Evolutionary conservation across 1,140 invertebrate genomes (phyloP), one percentile per base, ranked within the genome.

Genomic region (Papilio glaucus): DNA sequence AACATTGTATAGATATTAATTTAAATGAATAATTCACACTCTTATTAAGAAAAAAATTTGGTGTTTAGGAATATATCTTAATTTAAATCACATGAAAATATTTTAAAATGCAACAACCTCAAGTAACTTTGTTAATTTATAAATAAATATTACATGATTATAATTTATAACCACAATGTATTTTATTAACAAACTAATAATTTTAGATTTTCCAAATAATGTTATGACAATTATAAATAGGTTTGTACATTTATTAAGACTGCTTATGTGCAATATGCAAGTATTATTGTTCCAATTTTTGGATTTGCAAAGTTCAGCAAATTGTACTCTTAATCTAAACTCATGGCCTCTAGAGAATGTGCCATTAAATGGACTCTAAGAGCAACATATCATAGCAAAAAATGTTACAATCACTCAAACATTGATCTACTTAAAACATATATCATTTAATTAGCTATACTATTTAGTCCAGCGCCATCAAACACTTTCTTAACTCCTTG

Each of bases 401-500:
- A 69, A 78, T 71, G 70, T 53, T 49, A 77, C 53, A 49, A 65
- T 37, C 39, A 72, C 39, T 70, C 41, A 60, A 68, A 37, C 26
- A 78, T 78, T 82, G 74, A 61, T 65, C 76, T 77, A 79, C 71
- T 78, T 79, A 80, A 70, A 41, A 37, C 72, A 57, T 71, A 71
- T 70, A 65, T 21, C 75, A 70, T 79, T 79, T 75, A 87, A 79
- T 87, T 85, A 73, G 70, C 77, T 83, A 83, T 78, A 21, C 75
- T 79, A 29, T 82, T 53, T 39, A 85, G 41, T 65, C 80, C 82
- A 72, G 83, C 67, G 13, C 72, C 62, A 26, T 77, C 68, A 68
- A 91, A 93, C 26, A 73, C 77, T 76, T 83, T 79, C 72, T 91
- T 88, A 1, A 96, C 95, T 77, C 95, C 93, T 38, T 93, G 77